phyloP scores from a whole-genome alignment of 2,797 vertebrate genomes.

The Etheostoma nigrum region DNA sequence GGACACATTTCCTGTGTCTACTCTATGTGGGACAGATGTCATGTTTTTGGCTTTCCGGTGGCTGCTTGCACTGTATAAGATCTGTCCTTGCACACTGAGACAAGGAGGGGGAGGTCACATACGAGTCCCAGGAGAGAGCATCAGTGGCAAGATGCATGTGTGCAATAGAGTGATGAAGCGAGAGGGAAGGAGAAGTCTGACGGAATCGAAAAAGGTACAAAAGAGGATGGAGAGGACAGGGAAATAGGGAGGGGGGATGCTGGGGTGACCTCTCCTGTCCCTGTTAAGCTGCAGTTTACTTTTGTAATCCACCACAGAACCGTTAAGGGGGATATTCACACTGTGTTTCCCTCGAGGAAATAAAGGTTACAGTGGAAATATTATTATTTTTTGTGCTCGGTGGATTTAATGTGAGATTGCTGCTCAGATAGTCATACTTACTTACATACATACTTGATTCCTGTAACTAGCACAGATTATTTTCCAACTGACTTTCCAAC shows the following conservation, averaged over 20 bases:
- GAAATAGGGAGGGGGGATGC: too few species aligned
- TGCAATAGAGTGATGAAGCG: slow-evolving; percentile 70
- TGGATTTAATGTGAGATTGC: slow-evolving; percentile 49
- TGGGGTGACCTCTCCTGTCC: slow-evolving; percentile 68
- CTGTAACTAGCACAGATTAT: not conserved
- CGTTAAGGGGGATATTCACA: slow-evolving; percentile 61
- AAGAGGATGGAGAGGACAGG: slow-evolving; percentile 6
- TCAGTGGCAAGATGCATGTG: slow-evolving; percentile 67
- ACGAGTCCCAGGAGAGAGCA: slow-evolving; percentile 59
- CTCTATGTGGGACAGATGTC: slow-evolving; percentile 20
- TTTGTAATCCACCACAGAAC: slow-evolving; percentile 70
- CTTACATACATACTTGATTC: not conserved
- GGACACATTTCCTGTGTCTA: slow-evolving; percentile 4
- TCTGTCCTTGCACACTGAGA: slow-evolving; percentile 62
- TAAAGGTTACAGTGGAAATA: slow-evolving; percentile 51
- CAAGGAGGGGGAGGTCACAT: slow-evolving; percentile 55
- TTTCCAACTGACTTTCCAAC: not conserved
- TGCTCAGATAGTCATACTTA: slow-evolving; percentile 10
- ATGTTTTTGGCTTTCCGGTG: slow-evolving; percentile 24
- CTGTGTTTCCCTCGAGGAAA: slow-evolving; percentile 40
- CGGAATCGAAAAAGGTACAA: slow-evolving; percentile 29
- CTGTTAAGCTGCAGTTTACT: slow-evolving; percentile 75
- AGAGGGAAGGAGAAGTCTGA: slow-evolving; percentile 35
- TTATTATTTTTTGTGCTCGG: slow-evolving; percentile 22
- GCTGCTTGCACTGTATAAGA: slow-evolving; percentile 19